Evolutionary conservation across 1,140 invertebrate species (phyloP), one percentile per base, ranked within the genome.

Genomic region (Orchesella cincta): DNA sequence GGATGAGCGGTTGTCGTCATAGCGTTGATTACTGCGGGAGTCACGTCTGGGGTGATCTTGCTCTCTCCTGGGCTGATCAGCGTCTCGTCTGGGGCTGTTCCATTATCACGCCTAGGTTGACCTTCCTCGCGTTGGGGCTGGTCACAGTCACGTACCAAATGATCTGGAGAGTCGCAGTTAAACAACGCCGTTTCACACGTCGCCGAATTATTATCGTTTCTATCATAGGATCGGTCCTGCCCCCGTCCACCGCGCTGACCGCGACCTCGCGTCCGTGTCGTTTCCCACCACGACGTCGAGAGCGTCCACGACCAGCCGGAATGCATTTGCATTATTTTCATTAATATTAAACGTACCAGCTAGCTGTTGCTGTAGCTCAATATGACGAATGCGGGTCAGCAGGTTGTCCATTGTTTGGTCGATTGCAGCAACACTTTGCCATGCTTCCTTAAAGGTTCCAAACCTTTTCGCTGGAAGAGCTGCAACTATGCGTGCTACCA

Each of bases 371-470:
- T 33, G 28, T 12, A 67, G 31, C 31, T 67, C 62, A n/a, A 67
- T 67, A 3, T 14, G 2, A 8, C 23, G 29, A 12, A 67, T 67
- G 2, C 62, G 2, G 2, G 28, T 67, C 26, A 67, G 23, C 20
- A 73, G 39, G 36, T 3, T 73, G 5, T 73, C 71, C 71, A 73
- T n/a, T 3, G 33, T 73, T 31, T 39, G 14, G 3, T 36, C 71
- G 3, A 12, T 8, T 1, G 18, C 3, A 20, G 18, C 34, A 18
- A 73, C 34, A 23, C 35, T 46, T 3, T 46, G 18, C 71, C 71
- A 73, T 1, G 75, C 62, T 26, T 71, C 39, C 23, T 52, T 36
- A 31, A 76, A 76, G 20, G 34, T 28, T 8, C 12, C 28, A 62
- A 70, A 72, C 35, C 33, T 12, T 1, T 34, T 35, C 18, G 26